These are phyloP conservation scores for Hexactinellida sp. DNA, from an alignment of 37 sponge, comb jelly and placozoan genomes.

Conservation along the genomic window DNA sequence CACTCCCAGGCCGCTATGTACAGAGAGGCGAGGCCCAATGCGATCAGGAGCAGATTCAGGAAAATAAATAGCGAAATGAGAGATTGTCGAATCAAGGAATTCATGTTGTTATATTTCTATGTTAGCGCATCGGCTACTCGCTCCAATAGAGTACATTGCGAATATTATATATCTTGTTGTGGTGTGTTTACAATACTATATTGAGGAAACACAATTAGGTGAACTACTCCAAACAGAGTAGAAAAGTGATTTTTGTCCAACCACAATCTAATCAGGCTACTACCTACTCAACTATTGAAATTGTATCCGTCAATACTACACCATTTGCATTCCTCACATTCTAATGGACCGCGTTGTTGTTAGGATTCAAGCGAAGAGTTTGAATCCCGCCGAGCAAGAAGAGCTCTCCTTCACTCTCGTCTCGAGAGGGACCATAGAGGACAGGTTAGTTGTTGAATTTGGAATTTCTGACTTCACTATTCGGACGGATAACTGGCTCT, in stretches of 20 bases:
- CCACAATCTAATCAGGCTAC: not conserved
- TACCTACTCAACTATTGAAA: not conserved
- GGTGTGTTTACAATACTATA: not conserved
- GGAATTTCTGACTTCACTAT: too few relatives aligned
- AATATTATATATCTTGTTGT: not conserved
- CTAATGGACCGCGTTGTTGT: constrained; percentile 4
- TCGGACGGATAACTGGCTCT: too few relatives aligned
- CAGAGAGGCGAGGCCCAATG: not conserved
- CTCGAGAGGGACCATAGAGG: not conserved
- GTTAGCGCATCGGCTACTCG: not conserved
- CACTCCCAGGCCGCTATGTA: not conserved
- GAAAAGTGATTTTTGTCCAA: not conserved
- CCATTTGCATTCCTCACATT: not conserved
- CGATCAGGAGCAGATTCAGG: not conserved
- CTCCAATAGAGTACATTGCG: not conserved
- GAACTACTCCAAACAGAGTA: not conserved
- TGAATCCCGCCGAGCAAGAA: constrained; percentile 10
- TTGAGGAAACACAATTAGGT: not conserved
- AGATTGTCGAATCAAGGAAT: not conserved
- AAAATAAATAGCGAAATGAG: not conserved
- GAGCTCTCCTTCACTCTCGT: constrained; percentile 16
- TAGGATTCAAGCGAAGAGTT: not conserved
- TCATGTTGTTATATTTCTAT: not conserved
- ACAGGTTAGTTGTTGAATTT: not conserved
- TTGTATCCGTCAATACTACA: too few relatives aligned